Conservation (phyloP, 2,888 invertebrate genomes). For the Globia sparganii region DNA sequence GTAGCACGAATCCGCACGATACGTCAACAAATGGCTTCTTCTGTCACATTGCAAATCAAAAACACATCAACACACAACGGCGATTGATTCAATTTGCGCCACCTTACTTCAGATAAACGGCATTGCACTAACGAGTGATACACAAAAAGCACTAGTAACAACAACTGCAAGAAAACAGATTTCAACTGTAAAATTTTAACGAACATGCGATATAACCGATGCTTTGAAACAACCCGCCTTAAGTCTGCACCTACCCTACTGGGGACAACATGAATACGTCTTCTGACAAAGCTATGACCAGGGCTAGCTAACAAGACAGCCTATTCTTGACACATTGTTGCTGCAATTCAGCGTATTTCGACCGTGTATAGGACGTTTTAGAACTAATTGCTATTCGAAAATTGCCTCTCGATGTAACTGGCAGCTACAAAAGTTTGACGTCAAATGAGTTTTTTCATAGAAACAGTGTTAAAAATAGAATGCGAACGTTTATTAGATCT, state of each 20-base stretch:
- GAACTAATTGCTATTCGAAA: slow-evolving; percentile 63
- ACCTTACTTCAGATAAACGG: slow-evolving; percentile 17
- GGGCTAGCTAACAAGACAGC: slow-evolving; percentile 38
- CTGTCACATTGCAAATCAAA: slow-evolving; percentile 50
- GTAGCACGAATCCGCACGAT: slow-evolving; percentile 1
- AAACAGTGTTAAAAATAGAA: slow-evolving; percentile 43
- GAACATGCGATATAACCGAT: slow-evolving; percentile 20
- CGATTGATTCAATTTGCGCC: slow-evolving; percentile 27
- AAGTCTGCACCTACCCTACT: slow-evolving; percentile 25
- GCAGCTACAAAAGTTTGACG: slow-evolving; percentile 30
- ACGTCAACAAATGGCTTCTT: slow-evolving; percentile 32
- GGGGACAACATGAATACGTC: slow-evolving; percentile 48
- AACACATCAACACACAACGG: slow-evolving; percentile 35
- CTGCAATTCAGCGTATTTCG: slow-evolving; percentile 42
- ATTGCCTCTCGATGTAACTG: slow-evolving; percentile 35
- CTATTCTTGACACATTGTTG: slow-evolving; percentile 43
- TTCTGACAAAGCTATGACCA: slow-evolving; percentile 40
- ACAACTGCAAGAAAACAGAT: slow-evolving; percentile 21
- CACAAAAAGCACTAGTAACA: slow-evolving; percentile 16
- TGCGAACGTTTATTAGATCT: slow-evolving; percentile 31
- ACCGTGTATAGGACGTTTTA: slow-evolving; percentile 44
- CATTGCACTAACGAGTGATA: slow-evolving; percentile 38
- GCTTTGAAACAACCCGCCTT: slow-evolving; percentile 31
- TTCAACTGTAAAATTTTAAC: slow-evolving; percentile 40
- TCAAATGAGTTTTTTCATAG: slow-evolving; percentile 44